Evolutionary conservation across 2,797 vertebrate genomes (phyloP).

Genomic region (Melanogrammus aeglefinus): DNA sequence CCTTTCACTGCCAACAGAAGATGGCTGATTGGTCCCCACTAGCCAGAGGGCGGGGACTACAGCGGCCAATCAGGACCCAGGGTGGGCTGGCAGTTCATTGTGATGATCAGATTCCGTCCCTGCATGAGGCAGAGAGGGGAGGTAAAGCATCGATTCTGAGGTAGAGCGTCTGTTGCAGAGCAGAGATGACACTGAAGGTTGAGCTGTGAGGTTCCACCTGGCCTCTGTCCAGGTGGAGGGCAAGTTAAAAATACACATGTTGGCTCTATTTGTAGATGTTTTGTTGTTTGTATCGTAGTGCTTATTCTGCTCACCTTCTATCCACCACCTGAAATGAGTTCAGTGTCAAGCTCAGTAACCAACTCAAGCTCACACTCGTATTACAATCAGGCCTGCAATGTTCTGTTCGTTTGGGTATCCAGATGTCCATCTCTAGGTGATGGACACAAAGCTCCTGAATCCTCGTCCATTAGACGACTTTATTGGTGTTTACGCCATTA

Average conservation of each 20-base stretch:
- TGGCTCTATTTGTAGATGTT: not conserved
- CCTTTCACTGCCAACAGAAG: not conserved
- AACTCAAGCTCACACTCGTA: not conserved
- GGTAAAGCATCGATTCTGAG: not conserved
- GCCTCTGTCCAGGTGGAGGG: not conserved
- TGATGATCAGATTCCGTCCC: not conserved
- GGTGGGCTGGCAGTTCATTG: not conserved
- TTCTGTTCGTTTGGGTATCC: not conserved
- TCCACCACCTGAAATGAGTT: not conserved
- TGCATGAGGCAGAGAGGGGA: not conserved
- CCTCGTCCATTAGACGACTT: not conserved
- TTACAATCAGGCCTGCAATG: not conserved
- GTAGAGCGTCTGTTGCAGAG: not conserved
- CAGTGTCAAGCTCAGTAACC: too few relatives aligned
- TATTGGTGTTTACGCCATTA: not conserved
- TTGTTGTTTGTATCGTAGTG: not conserved
- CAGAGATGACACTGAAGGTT: not conserved
- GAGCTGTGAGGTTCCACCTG: not conserved
- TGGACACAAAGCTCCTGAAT: not conserved
- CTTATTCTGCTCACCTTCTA: not conserved
- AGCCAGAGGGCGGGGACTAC: not conserved
- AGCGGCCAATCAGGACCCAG: not conserved
- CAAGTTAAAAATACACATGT: not conserved
- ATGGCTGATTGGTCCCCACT: not conserved
- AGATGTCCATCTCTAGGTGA: not conserved